Base-by-base conservation (phyloP, 1,140 invertebrate genomes). In the Trigoniulus corallinus region DNA sequence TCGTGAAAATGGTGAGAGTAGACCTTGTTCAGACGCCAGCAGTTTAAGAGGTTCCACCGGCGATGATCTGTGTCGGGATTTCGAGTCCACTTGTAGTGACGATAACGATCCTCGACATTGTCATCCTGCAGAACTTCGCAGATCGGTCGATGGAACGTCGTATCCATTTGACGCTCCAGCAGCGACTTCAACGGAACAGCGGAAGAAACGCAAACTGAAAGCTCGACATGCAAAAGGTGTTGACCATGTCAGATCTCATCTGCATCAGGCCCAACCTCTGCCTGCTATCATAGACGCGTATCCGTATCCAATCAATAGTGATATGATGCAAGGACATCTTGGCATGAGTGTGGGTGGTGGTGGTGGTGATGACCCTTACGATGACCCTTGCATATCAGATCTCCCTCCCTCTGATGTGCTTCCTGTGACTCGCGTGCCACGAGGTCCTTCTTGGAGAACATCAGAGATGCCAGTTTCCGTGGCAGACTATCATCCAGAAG, bases 21-120 rank as follows among this genome's bases (percentile, higher is more conserved):
- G 34, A n/a, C 12, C 20, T 7, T 12, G 24, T 41, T 58, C 57
- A 1, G 56, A 51, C 10, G 56, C 57, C 2, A 58, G 57, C 24
- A 57, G 56, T 48, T 42, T 57, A 27, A 50, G 50, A 29, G 57
- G 56, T 0, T 57, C 56, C 1, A 57, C 57, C 2, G 57, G 56
- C 1, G 57, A 55, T 18, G 56, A 58, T 34, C 27, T 58, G 15
- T 57, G 54, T 29, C 44, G 43, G 0, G 57, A 58, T 45, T 44
- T 50, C 12, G 56, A 48, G 15, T 56, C 56, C 41, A 13, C 53
- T 46, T 3, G 54, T 39, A 37, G 56, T 34, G 29, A 34, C 29
- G 29, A n/a, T n/a, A n/a, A n/a, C n/a, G n/a, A n/a, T n/a, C n/a
- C n/a, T n/a, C n/a, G n/a, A n/a, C n/a, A n/a, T n/a, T n/a, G n/a